These are phyloP conservation scores for Drosophila conformis DNA, from an alignment of 2,888 invertebrate genomes.

Conservation along the genomic window DNA sequence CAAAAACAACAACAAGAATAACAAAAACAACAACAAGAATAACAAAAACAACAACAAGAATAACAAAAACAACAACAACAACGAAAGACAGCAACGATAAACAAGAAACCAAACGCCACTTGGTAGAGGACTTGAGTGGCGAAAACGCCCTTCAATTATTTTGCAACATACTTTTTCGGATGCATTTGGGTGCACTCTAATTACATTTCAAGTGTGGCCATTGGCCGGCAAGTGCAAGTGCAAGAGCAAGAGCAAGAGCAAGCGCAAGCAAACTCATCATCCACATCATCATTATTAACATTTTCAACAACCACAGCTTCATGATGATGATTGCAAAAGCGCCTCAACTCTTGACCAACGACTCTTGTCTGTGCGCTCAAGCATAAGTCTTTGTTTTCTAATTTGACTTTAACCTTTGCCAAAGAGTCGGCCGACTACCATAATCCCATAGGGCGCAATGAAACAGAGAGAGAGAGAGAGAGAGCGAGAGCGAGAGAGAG, in stretches of 20 bases:
- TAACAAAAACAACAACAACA: background rate
- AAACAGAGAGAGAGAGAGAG: background rate
- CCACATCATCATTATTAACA: conserved; percentile 16
- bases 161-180: conserved; percentile 56
- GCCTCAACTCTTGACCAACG: conserved; percentile 58
- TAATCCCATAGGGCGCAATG: conserved; percentile 41
- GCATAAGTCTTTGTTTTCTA: conserved; percentile 73
- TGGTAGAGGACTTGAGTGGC: conserved; percentile 47
- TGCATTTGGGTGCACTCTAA: conserved; percentile 76
- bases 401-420: conserved; percentile 73
- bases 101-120: conserved; percentile 15
- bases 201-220: conserved; percentile 73
- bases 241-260: conserved; percentile 22
- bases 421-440: conserved; percentile 47
- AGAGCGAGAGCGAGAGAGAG: background rate
- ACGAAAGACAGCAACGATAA: background rate
- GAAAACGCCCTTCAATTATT: conserved; percentile 58
- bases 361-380: conserved; percentile 67
- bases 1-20: background rate
- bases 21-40: background rate
- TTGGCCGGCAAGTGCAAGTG: conserved; percentile 40
- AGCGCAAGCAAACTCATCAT: conserved; percentile 11
- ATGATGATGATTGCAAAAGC: conserved; percentile 33
- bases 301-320: conserved; percentile 5
- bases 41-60: background rate